Conservation (phyloP, 2,888 invertebrate genomes). For the Eupeodes latifasciatus region DNA sequence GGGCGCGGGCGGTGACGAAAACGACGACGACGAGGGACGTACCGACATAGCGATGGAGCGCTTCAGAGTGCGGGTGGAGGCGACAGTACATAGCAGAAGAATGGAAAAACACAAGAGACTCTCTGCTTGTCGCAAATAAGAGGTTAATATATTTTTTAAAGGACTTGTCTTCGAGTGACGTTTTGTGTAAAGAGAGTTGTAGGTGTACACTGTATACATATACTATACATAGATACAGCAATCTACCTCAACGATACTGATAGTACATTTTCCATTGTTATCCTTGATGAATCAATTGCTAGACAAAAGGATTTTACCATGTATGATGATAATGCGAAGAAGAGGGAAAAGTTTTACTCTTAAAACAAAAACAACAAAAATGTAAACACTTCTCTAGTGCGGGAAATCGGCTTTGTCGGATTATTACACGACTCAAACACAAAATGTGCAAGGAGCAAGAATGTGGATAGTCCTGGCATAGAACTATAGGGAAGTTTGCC, state of each 20-base stretch:
- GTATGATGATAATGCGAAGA: background rate
- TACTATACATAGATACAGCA: background rate
- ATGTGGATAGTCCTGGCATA: background rate
- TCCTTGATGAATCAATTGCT: slow-evolving; percentile 74
- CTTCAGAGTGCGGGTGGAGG: background rate
- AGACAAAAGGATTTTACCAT: slow-evolving; percentile 69
- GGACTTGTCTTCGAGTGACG: slow-evolving; percentile 47
- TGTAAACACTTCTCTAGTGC: slow-evolving; percentile 34
- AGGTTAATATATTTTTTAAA: slow-evolving; percentile 69
- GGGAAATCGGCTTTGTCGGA: slow-evolving; percentile 50
- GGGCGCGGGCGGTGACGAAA: background rate
- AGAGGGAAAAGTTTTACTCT: slow-evolving; percentile 30
- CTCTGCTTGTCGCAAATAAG: slow-evolving; percentile 59
- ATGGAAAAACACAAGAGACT: slow-evolving; percentile 19
- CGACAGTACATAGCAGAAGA: background rate
- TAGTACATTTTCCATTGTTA: slow-evolving; percentile 68
- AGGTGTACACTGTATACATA: slow-evolving; percentile 1
- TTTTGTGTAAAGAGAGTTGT: slow-evolving; percentile 18
- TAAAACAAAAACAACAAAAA: background rate
- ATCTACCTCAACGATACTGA: slow-evolving; percentile 34
- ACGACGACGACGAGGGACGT: no score
- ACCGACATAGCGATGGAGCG: no score
- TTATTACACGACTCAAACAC: slow-evolving; percentile 68
- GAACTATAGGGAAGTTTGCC: slow-evolving; percentile 30
- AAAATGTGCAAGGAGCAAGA: slow-evolving; percentile 27